Base-by-base conservation (phyloP, 2,797 vertebrate species). In the Myotis pilosus region DNA sequence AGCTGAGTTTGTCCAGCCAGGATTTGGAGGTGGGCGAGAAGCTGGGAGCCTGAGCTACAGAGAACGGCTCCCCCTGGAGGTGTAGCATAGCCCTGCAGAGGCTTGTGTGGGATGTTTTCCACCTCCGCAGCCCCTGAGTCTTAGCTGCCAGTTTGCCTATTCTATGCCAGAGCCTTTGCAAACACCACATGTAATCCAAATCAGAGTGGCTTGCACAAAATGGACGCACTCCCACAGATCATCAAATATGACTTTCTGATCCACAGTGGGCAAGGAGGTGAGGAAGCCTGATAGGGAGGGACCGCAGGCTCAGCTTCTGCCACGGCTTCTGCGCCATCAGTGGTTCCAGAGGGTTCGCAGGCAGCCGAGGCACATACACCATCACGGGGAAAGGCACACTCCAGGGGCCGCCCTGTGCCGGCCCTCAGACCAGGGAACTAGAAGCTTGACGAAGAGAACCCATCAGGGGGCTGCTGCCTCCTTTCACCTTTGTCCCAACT, bases 1-100 rank as follows among this genome's bases (percentile, higher is more conserved):
- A 99, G 97, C 99, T 99, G 92, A 98, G 99, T 96, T 97, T 99
- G 47, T 99, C 99, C 87, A 99, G 99, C 76, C 98, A 98, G 78
- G 99, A 99, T 76, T 98, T 99, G 51, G 99, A 99, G 99, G 99
- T 99, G 98, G 89, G 98, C 96, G 2, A 97, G 81, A 93, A 80
- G 12, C 33, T 36, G 72, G 55, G 30, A 0, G 79, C 6, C 47
- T 53, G 53, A 95, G 4, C 80, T 19, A 5, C 94, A 38, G 79
- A 28, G 25, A n/a, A 3, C 25, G 13, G 1, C 53, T 0, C 23
- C 30, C 74, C 68, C 5, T 8, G 30, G 51, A 44, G 68, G 19
- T 41, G 28, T 36, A 16, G n/a, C 2, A 0, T 22, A 23, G 47
- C 36, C 13, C 1, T 20, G 53, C 80, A 41, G 87, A 41, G 72